Evolutionary conservation across 2,888 invertebrate genomes (phyloP).

Genomic region (Dyspetes luteomarginatus): DNA sequence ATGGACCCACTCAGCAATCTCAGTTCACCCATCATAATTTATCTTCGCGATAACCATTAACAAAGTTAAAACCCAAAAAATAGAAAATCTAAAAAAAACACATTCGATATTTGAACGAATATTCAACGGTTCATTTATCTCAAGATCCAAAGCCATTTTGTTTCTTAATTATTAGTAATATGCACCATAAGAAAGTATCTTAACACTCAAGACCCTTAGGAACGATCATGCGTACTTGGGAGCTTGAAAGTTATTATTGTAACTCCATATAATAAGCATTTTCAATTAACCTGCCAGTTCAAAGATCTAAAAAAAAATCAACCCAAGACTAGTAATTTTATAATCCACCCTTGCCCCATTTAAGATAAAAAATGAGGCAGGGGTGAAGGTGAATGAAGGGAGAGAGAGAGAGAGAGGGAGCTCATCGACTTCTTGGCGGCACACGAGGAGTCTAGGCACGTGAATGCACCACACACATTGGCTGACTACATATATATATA

Average conservation of each 20-base stretch:
- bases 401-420: slow-evolving; percentile 9
- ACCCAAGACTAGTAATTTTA: slow-evolving; percentile 47
- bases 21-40: slow-evolving; percentile 4
- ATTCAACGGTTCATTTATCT: background rate
- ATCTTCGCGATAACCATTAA: slow-evolving; percentile 3
- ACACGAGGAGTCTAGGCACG: slow-evolving; percentile 12
- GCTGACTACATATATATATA: slow-evolving; percentile 21
- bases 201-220: background rate
- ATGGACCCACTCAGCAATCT: background rate
- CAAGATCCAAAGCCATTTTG: background rate
- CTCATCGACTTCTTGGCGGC: slow-evolving; percentile 32
- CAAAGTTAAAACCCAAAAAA: background rate
- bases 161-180: background rate
- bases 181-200: no score
- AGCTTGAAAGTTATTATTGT: slow-evolving; percentile 1
- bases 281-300: slow-evolving; percentile 49
- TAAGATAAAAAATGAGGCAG: slow-evolving; percentile 54
- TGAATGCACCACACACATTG: slow-evolving; percentile 29
- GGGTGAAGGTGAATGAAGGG: slow-evolving; percentile 17
- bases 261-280: slow-evolving; percentile 31
- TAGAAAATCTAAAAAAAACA: background rate
- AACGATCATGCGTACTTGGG: background rate
- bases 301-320: slow-evolving; percentile 5
- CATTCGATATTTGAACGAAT: background rate
- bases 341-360: slow-evolving; percentile 48